A percentile compares a stretch with the other conserved stretches of the same genome.
These are phyloP conservation scores for Hemaris fuciformis DNA, from an alignment of 2,888 invertebrate species.

Conservation along the genomic window DNA sequence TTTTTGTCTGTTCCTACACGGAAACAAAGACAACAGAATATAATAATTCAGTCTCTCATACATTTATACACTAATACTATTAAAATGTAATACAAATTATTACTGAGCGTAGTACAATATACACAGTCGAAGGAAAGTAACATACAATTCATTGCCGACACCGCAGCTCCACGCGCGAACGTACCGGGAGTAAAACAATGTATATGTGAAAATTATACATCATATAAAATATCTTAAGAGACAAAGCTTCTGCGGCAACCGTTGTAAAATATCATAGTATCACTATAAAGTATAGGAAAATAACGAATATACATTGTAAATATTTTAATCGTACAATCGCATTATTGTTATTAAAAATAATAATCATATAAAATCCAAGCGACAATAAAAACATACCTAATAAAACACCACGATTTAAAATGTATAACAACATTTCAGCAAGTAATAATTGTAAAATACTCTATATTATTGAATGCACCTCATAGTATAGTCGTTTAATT, in stretches of 20 bases:
- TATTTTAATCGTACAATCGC: too few species aligned
- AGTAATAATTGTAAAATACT: too few species aligned
- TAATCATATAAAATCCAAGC: too few species aligned
- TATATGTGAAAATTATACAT: neutral
- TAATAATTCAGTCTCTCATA: conserved; percentile 5
- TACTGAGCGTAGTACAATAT: conserved; percentile 29
- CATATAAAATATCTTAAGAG: neutral
- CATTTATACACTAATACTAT: conserved; percentile 3
- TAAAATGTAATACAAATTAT: conserved; percentile 19
- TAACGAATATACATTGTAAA: too few species aligned
- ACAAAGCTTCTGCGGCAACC: neutral
- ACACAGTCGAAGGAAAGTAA: neutral
- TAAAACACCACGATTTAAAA: too few species aligned
- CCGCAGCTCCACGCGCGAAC: neutral
- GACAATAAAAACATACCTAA: too few species aligned
- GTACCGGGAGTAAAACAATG: neutral
- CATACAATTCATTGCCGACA: neutral
- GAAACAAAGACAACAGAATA: neutral
- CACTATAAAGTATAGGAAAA: too few species aligned
- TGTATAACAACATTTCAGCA: too few species aligned
- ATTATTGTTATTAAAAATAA: too few species aligned
- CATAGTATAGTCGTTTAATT: too few species aligned
- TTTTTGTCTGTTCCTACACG: neutral
- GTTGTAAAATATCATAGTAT: too few species aligned
- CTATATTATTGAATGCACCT: too few species aligned